Evolutionary conservation across 1,140 invertebrate species (phyloP).

Genomic region (Matsumurasca onukii): DNA sequence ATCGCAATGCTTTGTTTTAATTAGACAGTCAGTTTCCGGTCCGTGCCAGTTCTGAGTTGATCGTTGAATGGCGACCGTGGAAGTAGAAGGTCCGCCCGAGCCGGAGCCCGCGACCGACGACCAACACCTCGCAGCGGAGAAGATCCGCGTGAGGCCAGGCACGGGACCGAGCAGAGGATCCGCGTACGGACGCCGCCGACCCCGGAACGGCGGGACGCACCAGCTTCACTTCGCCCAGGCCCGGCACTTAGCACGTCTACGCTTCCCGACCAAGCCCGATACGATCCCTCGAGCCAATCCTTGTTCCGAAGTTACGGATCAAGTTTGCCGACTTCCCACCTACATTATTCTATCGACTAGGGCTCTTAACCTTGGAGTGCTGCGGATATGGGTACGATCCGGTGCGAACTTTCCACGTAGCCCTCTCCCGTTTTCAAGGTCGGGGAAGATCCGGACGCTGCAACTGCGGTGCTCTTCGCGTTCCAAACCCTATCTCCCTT

Average conservation of each 20-base stretch:
- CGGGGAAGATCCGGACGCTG: constrained; percentile 64
- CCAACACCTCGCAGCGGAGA: constrained; percentile 46
- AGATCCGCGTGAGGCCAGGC: constrained; percentile 49
- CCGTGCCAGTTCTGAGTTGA: constrained; percentile 79
- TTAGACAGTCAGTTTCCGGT: constrained; percentile 77
- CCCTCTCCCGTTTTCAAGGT: constrained; percentile 76
- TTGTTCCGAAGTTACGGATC: constrained; percentile 82
- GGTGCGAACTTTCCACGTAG: constrained; percentile 62
- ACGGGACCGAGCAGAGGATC: constrained; percentile 44
- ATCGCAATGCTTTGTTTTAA: constrained; percentile 88
- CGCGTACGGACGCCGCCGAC: constrained; percentile 32
- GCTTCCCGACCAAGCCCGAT: constrained; percentile 51
- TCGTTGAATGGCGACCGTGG: constrained; percentile 61
- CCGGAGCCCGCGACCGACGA: constrained; percentile 38
- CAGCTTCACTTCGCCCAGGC: constrained; percentile 47
- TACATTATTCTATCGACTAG: constrained; percentile 88
- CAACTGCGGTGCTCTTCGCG: constrained; percentile 68
- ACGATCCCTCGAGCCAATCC: constrained; percentile 59
- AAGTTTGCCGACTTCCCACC: constrained; percentile 81
- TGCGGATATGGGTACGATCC: constrained; percentile 79
- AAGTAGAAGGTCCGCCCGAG: constrained; percentile 37
- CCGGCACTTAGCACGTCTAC: constrained; percentile 38
- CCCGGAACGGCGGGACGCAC: no score
- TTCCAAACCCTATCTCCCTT: constrained; percentile 54
- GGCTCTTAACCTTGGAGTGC: constrained; percentile 86